Evolutionary conservation across 2,113 vertebrate species (phyloP).

Genomic region (Octodon degus): DNA sequence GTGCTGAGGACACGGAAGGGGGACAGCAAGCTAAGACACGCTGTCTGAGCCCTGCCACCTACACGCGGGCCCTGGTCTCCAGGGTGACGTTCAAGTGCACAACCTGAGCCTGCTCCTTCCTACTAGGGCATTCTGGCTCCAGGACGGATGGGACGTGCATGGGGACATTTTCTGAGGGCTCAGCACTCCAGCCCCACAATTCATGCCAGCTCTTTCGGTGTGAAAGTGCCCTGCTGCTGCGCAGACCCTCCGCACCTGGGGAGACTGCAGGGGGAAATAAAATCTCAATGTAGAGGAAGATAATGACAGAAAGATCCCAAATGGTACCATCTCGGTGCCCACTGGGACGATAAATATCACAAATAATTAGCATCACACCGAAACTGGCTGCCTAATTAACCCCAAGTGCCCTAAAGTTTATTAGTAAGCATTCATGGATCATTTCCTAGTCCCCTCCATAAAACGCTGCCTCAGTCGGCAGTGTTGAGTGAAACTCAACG

Average conservation of each 20-base stretch:
- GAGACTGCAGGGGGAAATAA: background rate
- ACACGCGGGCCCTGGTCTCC: background rate
- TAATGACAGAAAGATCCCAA: background rate
- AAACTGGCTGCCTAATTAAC: constrained; percentile 5
- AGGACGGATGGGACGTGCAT: rapidly evolving
- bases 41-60: rapidly evolving
- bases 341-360: background rate
- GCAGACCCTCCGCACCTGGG: background rate
- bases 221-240: background rate
- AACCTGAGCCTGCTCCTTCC: background rate
- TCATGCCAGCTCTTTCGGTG: background rate
- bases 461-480: background rate
- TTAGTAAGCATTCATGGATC: background rate
- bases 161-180: background rate
- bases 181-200: background rate
- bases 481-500: background rate
- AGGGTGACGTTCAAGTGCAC: background rate
- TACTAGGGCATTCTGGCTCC: background rate
- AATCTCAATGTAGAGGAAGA: background rate
- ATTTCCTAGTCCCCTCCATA: background rate
- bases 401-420: constrained; percentile 4
- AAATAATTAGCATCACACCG: background rate
- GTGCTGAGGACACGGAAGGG: background rate
- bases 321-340: background rate
- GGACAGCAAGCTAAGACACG: background rate